Percentiles rank a stretch among this genome's conserved stretches.
These are phyloP conservation scores for Mustelus asterias DNA, from an alignment of 2,113 vertebrate genomes.

Conservation along the genomic window DNA sequence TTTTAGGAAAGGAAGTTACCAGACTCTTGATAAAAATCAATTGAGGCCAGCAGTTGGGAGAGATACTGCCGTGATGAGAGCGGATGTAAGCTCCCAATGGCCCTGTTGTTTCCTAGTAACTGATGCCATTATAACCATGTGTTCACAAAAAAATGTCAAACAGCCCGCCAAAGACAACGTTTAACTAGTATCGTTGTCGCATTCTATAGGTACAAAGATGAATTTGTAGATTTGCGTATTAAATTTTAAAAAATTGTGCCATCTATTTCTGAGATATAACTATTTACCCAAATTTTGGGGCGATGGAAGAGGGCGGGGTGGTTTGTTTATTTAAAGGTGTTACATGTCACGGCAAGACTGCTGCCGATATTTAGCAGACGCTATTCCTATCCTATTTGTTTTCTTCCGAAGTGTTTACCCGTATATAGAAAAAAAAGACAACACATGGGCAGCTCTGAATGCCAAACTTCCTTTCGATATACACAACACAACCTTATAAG, in stretches of 20 bases:
- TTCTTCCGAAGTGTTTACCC: neutral
- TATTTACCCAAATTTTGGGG: neutral
- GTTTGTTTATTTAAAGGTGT: constrained; percentile 34
- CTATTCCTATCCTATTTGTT: neutral
- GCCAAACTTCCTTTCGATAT: neutral
- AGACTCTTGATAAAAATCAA: constrained; percentile 32
- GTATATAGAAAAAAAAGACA: neutral
- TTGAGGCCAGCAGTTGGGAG: constrained; percentile 22
- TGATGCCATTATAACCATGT: constrained; percentile 10
- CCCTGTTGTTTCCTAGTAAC: constrained; percentile 13
- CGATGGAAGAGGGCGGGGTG: neutral
- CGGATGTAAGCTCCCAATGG: constrained; percentile 13
- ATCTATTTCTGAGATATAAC: neutral
- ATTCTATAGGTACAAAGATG: neutral
- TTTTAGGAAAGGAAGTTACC: constrained; percentile 33
- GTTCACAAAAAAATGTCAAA: constrained; percentile 29
- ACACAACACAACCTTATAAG: neutral
- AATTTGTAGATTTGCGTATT: neutral
- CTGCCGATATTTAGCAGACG: neutral
- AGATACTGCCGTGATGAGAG: constrained; percentile 34
- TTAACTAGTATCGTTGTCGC: neutral
- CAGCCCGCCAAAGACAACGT: neutral
- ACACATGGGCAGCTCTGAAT: neutral
- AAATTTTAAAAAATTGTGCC: neutral
- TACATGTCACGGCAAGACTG: constrained; percentile 16